phyloP scores from a whole-genome alignment of 2,113 vertebrate species.

The Atractosteus spatula region DNA sequence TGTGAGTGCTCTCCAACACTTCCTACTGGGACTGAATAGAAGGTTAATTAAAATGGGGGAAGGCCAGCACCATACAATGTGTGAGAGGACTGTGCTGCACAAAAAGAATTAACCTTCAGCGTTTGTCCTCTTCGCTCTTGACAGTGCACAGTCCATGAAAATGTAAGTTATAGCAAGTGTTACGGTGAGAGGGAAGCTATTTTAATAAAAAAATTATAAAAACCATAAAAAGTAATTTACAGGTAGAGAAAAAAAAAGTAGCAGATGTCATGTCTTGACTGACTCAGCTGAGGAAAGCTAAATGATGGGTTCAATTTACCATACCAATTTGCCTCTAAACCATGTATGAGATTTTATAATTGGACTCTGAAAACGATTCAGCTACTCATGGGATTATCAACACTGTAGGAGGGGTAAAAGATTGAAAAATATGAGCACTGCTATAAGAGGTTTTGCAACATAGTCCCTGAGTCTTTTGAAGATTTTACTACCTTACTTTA shows the following conservation, averaged over 20 bases:
- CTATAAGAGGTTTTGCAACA: slow-evolving; percentile 11
- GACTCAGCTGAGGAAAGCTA: not conserved
- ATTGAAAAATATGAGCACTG: not conserved
- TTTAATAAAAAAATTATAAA: not conserved
- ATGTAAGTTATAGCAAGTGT: not conserved
- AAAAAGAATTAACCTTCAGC: slow-evolving; percentile 24
- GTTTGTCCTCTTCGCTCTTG: slow-evolving; percentile 6
- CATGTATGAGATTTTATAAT: slow-evolving; percentile 3
- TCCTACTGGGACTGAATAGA: not conserved
- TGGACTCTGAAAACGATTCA: slow-evolving; percentile 5
- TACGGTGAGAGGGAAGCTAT: not conserved
- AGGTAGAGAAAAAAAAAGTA: not conserved
- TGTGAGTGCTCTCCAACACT: not conserved
- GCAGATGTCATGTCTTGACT: slow-evolving; percentile 2
- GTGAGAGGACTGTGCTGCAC: not conserved
- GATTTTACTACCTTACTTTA: slow-evolving; percentile 26
- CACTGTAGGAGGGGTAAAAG: slow-evolving; percentile 1
- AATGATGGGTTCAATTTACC: not conserved
- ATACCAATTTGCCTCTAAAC: not conserved
- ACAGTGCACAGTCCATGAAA: not conserved
- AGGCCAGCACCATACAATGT: not conserved
- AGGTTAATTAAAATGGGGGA: not conserved
- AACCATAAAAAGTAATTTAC: not conserved
- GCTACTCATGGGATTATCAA: not conserved
- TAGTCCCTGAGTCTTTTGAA: slow-evolving; percentile 2